These are phyloP conservation scores for Myzus persicae DNA, from an alignment of 1,140 invertebrate genomes.

Conservation along the genomic window DNA sequence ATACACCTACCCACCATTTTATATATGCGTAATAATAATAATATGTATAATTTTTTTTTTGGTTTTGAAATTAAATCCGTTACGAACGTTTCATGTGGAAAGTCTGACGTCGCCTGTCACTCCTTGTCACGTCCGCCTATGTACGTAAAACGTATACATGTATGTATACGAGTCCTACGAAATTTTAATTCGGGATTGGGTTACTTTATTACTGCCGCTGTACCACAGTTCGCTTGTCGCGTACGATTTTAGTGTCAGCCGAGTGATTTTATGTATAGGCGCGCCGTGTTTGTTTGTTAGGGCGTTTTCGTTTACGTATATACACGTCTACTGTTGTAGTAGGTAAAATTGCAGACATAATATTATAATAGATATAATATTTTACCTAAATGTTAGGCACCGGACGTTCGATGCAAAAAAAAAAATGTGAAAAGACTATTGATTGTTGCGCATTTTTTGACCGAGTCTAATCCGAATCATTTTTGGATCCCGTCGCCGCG, in stretches of 20 bases:
- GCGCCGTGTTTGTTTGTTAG: not conserved
- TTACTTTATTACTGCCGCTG: conserved; percentile 11
- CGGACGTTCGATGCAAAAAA: not conserved
- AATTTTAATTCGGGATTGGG: conserved; percentile 52
- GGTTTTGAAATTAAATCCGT: conserved; percentile 55
- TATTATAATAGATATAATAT: not conserved
- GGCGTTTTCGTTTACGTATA: not conserved
- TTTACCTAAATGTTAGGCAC: not conserved
- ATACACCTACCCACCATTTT: not conserved
- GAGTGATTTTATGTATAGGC: not conserved
- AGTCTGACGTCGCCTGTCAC: conserved; percentile 49
- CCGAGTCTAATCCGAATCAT: conserved; percentile 9
- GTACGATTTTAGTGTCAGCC: conserved; percentile 22
- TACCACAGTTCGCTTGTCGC: not conserved
- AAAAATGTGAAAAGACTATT: not conserved
- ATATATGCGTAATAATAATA: conserved; percentile 6
- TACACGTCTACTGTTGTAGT: not conserved
- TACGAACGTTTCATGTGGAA: conserved; percentile 53
- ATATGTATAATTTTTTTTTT: conserved; percentile 26
- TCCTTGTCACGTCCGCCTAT: conserved; percentile 50
- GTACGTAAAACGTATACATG: not conserved
- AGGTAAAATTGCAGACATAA: not conserved
- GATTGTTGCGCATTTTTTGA: conserved; percentile 32
- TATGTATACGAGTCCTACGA: not conserved
- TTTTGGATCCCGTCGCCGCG: not conserved